Evolutionary conservation across 37 sponge, comb jelly and placozoan genomes (phyloP), one percentile per base, ranked within the genome.

Genomic region (Mnemiopsis leidyi): DNA sequence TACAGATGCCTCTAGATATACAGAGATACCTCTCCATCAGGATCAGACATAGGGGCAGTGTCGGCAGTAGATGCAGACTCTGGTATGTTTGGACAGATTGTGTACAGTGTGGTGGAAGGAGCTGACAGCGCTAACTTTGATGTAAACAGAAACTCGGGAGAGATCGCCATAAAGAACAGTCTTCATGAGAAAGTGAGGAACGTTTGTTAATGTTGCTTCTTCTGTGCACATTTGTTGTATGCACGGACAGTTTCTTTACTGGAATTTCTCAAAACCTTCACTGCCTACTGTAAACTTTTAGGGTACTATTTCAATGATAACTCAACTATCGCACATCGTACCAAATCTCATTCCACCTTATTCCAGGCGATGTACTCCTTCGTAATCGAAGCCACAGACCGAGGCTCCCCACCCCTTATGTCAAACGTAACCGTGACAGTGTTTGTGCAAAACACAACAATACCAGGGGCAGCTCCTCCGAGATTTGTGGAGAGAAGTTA

Each of bases 401-500:
- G 35, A 77, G 79, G 79, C 1, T 34, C 79, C 34, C 79, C 33
- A 36, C 79, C 79, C 36, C 79, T 77, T 20, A 32, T 13, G 33
- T 77, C 79, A 26, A 77, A 77, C 36, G 79, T 77, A 1, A 77
- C 79, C 1, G 79, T 77, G 32, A 77, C 32, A 0, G 79, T 77
- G 35, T 77, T 77, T 32, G 79, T 77, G 1, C 79, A 77, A 32
- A 77, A 77, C 79, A 77, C 79, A 33, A 77, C 79, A 33, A 77
- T 77, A 31, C 79, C 36, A 0, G 35, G 35, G 20, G 79, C 32
- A 32, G 79, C 32, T 28, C 32, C 32, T 18, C 79, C 79, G 1
- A 28, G 79, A 28, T 77, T 77, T 32, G 32, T 34, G 33, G 18
- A 77, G 79, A 28, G 79, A 0, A 34, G 32, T 31, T 77, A 77